phyloP scores from a whole-genome alignment of 2,797 vertebrate genomes.

The Zalophus californianus region DNA sequence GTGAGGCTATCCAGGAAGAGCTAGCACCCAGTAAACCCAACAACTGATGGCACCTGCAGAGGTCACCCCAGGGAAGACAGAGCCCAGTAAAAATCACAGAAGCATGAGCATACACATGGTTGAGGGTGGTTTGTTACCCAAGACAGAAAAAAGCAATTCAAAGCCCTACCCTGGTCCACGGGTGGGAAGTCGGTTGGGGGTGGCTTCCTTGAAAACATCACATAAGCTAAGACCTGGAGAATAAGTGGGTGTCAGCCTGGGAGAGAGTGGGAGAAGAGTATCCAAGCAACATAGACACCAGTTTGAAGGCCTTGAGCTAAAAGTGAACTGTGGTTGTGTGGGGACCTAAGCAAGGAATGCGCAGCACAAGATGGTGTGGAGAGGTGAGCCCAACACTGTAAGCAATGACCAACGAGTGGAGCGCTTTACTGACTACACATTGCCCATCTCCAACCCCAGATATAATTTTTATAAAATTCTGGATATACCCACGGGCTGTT shows the following conservation, averaged over 20 bases:
- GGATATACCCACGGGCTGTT: not conserved
- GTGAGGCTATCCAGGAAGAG: not conserved
- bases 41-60: not conserved
- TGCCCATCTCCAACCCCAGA: not conserved
- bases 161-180: not conserved
- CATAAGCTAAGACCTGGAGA: not conserved
- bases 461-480: slow-evolving; percentile 15
- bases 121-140: not conserved
- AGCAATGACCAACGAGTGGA: not conserved
- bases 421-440: not conserved
- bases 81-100: not conserved
- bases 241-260: not conserved
- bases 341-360: not conserved
- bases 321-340: not conserved
- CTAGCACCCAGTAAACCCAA: not conserved
- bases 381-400: not conserved
- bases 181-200: not conserved
- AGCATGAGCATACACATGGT: not conserved
- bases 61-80: not conserved
- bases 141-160: not conserved
- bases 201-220: not conserved
- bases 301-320: not conserved
- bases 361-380: not conserved
- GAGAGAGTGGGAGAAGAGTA: not conserved
- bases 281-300: not conserved